A percentile compares a stretch with the other conserved stretches of the same genome.
phyloP scores from a whole-genome alignment of 1,140 invertebrate genomes.

The Pseudomyrmex cubaensis region DNA sequence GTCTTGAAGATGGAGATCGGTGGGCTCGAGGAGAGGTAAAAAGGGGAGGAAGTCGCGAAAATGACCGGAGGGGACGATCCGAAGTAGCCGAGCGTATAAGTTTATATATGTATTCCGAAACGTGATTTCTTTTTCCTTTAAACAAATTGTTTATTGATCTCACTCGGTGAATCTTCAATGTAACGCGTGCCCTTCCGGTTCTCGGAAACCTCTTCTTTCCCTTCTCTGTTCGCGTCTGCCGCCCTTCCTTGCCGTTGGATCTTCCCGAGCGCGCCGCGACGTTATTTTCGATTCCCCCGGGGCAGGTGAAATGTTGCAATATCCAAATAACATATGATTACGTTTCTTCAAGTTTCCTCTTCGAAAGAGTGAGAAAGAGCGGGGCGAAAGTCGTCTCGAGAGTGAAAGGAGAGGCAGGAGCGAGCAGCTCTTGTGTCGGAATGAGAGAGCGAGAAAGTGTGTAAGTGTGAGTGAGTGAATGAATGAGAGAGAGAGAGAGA shows the following conservation, averaged over 20 bases:
- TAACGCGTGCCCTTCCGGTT: neutral
- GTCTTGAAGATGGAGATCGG: neutral
- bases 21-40: neutral
- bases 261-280: slow-evolving; percentile 28
- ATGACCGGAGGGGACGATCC: neutral
- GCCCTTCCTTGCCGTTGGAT: slow-evolving; percentile 16
- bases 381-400: slow-evolving; percentile 63
- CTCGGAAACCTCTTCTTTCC: neutral
- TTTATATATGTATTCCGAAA: slow-evolving; percentile 53
- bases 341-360: slow-evolving; percentile 61
- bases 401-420: slow-evolving; percentile 65
- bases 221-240: slow-evolving; percentile 1
- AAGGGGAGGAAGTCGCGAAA: neutral
- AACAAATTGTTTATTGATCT: slow-evolving; percentile 66
- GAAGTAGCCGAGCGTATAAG: slow-evolving; percentile 32
- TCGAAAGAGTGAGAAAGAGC: slow-evolving; percentile 12
- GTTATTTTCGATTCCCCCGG: slow-evolving; percentile 47
- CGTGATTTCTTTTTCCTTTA: slow-evolving; percentile 45
- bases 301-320: slow-evolving; percentile 82
- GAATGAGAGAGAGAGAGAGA: neutral
- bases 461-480: neutral
- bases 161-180: slow-evolving; percentile 38
- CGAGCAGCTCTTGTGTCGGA: slow-evolving; percentile 18
- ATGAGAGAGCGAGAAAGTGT: neutral
- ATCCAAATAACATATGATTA: slow-evolving; percentile 75